Base-by-base conservation (phyloP, 2,888 invertebrate species). In the Dolichomitus sp. region DNA sequence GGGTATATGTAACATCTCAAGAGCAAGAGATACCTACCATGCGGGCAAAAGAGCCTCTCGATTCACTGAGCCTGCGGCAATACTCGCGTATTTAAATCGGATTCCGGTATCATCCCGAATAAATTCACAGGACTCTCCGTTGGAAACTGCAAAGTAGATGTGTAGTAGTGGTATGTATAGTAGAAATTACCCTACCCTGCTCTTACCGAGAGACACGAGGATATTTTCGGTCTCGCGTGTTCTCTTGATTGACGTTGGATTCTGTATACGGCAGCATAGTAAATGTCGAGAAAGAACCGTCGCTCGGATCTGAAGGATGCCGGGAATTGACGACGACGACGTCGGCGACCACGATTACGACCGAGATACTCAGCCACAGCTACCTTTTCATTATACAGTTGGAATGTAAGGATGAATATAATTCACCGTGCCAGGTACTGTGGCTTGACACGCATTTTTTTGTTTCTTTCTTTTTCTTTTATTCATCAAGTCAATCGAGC, bases 211-310 rank as follows among this genome's bases (percentile, higher is more conserved):
- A 82, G 85, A 81, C 81, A 76, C 81, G 78, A 80, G 80, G 82
- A 80, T 84, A 79, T 80, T 81, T 82, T 80, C 81, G 82, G 74
- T 82, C 80, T 85, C 82, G 85, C 85, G 86, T 86, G 86, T 83
- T 83, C 75, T 63, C 61, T 84, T 86, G 86, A 86, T 86, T 86
- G 86, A 86, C 86, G 85, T 84, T 74, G 83, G 80, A 85, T 83
- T 81, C 78, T 57, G 52, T 45, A 48, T 5, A 72, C 61, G 61
- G 61, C 83, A 68, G 61, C 61, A 40, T n/a, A 48, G 61, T 48
- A 72, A 72, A 79, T 70, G 83, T 72, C 68, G 54, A 54, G 40
- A 54, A 23, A 54, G 7, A 66, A 30, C 33, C 54, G 72, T 48
- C 45, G 42, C 48, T 65, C 63, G 65, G 65, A 54, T 52, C 61